Conservation (phyloP, 2,888 invertebrate species). For the Rhingia rostrata region DNA sequence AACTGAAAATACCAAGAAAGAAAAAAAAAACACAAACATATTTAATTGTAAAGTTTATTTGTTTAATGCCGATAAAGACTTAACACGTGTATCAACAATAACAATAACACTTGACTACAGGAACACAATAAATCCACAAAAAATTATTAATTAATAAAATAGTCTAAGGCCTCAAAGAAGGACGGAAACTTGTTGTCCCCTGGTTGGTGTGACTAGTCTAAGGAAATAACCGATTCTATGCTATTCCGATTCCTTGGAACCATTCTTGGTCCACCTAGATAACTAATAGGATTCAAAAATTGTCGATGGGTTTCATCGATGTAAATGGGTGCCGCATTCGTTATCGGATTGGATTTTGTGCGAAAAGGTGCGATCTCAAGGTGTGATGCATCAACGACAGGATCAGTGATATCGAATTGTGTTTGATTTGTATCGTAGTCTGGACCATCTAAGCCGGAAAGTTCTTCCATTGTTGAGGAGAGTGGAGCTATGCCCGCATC, state of each 20-base stretch:
- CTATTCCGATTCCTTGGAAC: slow-evolving; percentile 84
- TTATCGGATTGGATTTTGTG: slow-evolving; percentile 74
- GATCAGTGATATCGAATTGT: slow-evolving; percentile 17
- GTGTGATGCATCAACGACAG: slow-evolving; percentile 69
- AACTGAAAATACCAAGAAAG: no score
- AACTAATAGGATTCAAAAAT: slow-evolving; percentile 88
- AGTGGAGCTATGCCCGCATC: slow-evolving; percentile 32
- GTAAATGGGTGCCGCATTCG: slow-evolving; percentile 83
- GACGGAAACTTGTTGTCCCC: slow-evolving; percentile 38
- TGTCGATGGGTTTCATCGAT: slow-evolving; percentile 84
- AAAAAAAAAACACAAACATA: no score
- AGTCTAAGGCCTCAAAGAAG: slow-evolving; percentile 3
- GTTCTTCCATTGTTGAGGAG: slow-evolving; percentile 54
- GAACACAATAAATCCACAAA: neutral
- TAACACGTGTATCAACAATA: no score
- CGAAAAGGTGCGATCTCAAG: slow-evolving; percentile 77
- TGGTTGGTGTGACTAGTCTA: slow-evolving; percentile 84
- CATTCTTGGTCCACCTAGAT: slow-evolving; percentile 87
- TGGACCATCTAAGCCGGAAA: slow-evolving; percentile 48
- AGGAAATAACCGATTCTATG: slow-evolving; percentile 87
- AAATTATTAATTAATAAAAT: slow-evolving; percentile 12
- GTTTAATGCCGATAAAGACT: no score
- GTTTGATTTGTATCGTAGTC: neutral
- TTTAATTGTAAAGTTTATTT: no score
- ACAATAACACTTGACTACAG: neutral